Conservation (phyloP, 2,113 vertebrate species). For the Saimiri boliviensis region DNA sequence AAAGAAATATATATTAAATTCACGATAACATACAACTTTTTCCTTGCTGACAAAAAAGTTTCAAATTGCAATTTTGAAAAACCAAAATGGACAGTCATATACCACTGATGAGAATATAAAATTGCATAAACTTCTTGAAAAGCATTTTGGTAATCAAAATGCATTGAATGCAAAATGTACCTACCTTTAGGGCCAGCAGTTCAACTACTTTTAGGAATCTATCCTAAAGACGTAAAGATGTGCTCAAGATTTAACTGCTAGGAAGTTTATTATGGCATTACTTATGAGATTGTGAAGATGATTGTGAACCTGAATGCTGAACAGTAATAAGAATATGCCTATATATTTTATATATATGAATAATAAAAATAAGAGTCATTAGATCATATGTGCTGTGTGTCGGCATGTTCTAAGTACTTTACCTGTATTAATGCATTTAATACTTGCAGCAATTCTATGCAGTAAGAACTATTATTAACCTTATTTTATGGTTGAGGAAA, state of each 20-base stretch:
- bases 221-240: background rate
- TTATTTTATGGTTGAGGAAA: background rate
- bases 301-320: background rate
- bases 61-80: background rate
- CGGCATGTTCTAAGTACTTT: background rate
- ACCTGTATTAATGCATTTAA: background rate
- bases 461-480: background rate
- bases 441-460: background rate
- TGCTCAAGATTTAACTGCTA: background rate
- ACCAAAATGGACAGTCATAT: background rate
- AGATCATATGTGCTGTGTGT: background rate
- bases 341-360: too few species aligned
- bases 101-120: background rate
- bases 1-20: background rate
- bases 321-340: background rate
- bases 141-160: conserved; percentile 12
- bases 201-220: background rate
- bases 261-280: background rate
- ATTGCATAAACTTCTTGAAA: background rate
- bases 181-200: background rate
- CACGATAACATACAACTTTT: background rate
- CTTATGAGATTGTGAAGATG: background rate
- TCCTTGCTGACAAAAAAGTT: background rate
- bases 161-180: background rate
- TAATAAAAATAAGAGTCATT: background rate